Evolutionary conservation across 2,888 invertebrate genomes (phyloP).

Genomic region (Netelia fuscicornis): DNA sequence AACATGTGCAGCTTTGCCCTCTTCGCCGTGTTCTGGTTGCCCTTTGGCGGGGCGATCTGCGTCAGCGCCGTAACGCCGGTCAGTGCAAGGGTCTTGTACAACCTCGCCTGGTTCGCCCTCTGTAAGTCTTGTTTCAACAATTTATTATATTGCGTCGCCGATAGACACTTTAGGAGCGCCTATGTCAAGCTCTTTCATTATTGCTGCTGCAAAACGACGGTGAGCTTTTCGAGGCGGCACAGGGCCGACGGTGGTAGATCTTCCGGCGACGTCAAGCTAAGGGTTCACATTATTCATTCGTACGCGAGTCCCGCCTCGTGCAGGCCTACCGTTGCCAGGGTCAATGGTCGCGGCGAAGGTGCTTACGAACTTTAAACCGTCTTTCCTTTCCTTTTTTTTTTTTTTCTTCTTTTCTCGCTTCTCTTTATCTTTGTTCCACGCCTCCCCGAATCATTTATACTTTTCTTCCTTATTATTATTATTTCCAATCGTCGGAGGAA

Average conservation of each 20-base stretch:
- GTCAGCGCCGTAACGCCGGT: slow-evolving; percentile 86
- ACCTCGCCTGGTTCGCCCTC: slow-evolving; percentile 89
- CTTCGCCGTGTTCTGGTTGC: slow-evolving; percentile 89
- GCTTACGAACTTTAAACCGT: slow-evolving; percentile 86
- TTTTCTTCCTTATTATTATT: neutral
- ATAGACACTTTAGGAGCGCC: slow-evolving; percentile 89
- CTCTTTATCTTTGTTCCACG: neutral
- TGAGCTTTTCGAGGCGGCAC: slow-evolving; percentile 88
- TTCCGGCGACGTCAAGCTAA: slow-evolving; percentile 87
- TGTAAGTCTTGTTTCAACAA: slow-evolving; percentile 90
- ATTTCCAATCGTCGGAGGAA: no score
- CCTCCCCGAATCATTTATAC: neutral
- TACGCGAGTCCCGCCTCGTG: slow-evolving; percentile 86
- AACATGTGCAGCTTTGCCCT: slow-evolving; percentile 89
- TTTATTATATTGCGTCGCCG: slow-evolving; percentile 88
- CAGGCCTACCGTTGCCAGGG: slow-evolving; percentile 82
- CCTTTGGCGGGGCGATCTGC: slow-evolving; percentile 88
- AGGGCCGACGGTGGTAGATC: slow-evolving; percentile 85
- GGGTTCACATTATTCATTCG: slow-evolving; percentile 91
- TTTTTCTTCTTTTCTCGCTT: neutral
- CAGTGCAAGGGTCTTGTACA: slow-evolving; percentile 87
- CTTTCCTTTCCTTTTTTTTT: slow-evolving; percentile 23
- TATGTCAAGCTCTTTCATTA: slow-evolving; percentile 92
- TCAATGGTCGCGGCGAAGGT: slow-evolving; percentile 85
- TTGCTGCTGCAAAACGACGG: slow-evolving; percentile 92